A percentile compares a stretch with the other conserved stretches of the same genome.
These are phyloP conservation scores for Drosophila cardini DNA, from an alignment of 1,140 invertebrate genomes.

Conservation along the genomic window DNA sequence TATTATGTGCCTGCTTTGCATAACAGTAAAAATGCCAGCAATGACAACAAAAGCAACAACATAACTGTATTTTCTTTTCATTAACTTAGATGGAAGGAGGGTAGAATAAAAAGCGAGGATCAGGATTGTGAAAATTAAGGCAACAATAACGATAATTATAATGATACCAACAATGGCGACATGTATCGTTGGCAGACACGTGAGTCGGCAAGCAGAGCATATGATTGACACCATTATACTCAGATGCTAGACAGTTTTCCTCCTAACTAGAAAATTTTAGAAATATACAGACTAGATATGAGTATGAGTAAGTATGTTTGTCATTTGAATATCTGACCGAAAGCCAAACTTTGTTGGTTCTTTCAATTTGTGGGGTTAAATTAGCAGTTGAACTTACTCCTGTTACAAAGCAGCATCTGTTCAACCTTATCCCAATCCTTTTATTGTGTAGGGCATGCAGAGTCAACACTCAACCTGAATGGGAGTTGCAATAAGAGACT, in stretches of 20 bases:
- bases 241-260: constrained; percentile 6
- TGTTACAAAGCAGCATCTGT: constrained; percentile 8
- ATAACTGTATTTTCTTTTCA: constrained; percentile 62
- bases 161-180: constrained; percentile 27
- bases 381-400: constrained; percentile 2
- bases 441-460: neutral
- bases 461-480: constrained; percentile 15
- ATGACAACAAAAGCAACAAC: constrained; percentile 45
- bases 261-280: neutral
- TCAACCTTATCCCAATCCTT: neutral
- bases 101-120: neutral
- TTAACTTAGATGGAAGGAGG: constrained; percentile 24
- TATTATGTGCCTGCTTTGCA: constrained; percentile 47
- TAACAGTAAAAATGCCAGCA: constrained; percentile 45
- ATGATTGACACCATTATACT: constrained; percentile 61
- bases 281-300: neutral
- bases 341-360: constrained; percentile 14
- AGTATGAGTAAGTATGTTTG: neutral
- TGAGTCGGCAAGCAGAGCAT: constrained; percentile 1
- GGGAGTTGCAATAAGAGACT: constrained; percentile 29
- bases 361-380: constrained; percentile 7
- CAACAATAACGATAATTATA: constrained; percentile 50
- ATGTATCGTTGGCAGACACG: constrained; percentile 4
- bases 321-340: constrained; percentile 10
- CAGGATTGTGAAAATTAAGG: neutral